Base-by-base conservation (phyloP, 2,888 invertebrate genomes). In the Poecilobothrus nobilitatus region DNA sequence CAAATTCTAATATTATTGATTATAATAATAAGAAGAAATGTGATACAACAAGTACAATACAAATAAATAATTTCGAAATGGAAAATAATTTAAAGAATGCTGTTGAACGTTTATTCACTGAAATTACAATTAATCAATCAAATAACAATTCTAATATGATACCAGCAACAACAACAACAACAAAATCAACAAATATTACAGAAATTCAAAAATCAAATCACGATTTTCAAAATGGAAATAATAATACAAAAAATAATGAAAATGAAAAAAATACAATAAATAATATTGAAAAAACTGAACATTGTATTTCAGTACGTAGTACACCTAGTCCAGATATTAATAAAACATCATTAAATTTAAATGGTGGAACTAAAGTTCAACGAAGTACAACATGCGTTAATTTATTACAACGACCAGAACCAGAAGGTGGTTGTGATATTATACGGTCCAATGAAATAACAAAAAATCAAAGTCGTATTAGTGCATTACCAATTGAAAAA, bases 31-130 rank as follows among this genome's bases (percentile, higher is more conserved):
- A 27, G 2, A 65, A 68, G 44, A 66, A 66, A 41, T 67, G 74
- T 53, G 66, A 63, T 27, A 69, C 66, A 27, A 70, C 67, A 44
- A 73, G 76, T 66, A 77, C 75, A 65, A 72, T 78, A 22, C 73
- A 76, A 18, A 78, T 76, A 12, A 79, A 79, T 53, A 80, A 79
- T 0, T 77, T 78, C 21, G 81, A 81, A 73, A 75, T 81, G 4
- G 81, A 81, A 73, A 81, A 81, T 69, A 81, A 81, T 74, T 70
- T 81, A 0, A 81, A 79, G 70, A 81, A 80, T 72, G 81, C 79
- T 66, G 81, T 81, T 3, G 81, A 81, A 72, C 78, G 81, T 67
- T 73, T 81, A 63, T 81, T 81, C 71, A 80, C 81, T 15, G 81
- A 81, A 74, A 80, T 80, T 63, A 79, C 79, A 69, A 77, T 81